Evolutionary conservation across 1,140 invertebrate genomes (phyloP), one percentile per base, ranked within the genome.

Genomic region (Varroa destructor): DNA sequence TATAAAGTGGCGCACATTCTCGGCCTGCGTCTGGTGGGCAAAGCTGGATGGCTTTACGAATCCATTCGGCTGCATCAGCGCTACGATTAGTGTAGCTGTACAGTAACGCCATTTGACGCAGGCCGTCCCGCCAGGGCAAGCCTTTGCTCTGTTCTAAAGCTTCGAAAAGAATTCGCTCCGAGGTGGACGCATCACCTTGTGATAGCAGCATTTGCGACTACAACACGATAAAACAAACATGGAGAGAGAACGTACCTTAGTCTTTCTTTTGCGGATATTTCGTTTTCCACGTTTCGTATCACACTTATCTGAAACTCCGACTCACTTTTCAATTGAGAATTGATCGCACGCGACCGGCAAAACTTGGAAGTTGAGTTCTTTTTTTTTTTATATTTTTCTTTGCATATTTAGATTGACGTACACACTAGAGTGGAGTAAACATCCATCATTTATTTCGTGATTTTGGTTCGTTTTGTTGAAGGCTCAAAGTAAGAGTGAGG

Each of bases 161-260:
- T 2, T 58, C 73, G 37, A 64, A 71, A 14, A 76, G 74, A 12
- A 74, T 55, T 36, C 56, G 12, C 55, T 76, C 76, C 5, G 76
- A 75, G 43, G 74, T 56, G 14, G 71, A 57, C 56, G 75, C 73
- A 46, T 74, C 73, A 42, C 72, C 54, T 71, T 76, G 72, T 57
- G 74, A 75, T 51, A 76, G 71, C 58, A 76, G 71, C n/a, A 76
- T 71, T 71, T 76, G 76, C 37, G 76, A 75, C 75, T 76, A 36
- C 5, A 72, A 73, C 56, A 70, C 42, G 72, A 55, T 25, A 25
- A 25, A 25, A 25, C 25, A 25, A 25, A 25, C 1, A 40, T 57
- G n/a, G 46, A 55, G 36, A 55, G 51, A 40, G 25, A 70, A 43
- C 25, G 51, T 25, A 25, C 25, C 25, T 25, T 25, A 25, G 25